Conservation (phyloP, 2,888 invertebrate species). For the Limulus polyphemus region DNA sequence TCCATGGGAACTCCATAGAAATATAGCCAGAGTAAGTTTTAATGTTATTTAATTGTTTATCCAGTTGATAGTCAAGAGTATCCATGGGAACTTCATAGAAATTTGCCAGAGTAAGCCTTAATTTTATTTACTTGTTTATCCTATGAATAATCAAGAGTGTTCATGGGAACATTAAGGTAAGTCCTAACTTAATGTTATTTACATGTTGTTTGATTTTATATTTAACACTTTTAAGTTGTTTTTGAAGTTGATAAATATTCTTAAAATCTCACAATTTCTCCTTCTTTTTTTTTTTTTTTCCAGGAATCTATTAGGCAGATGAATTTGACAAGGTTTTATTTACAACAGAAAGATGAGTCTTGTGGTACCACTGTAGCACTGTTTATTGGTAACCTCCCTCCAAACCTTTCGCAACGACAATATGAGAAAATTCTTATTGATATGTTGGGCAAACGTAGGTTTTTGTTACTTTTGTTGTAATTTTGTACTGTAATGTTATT, state of each 20-base stretch:
- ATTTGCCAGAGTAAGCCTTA: slow-evolving; percentile 32
- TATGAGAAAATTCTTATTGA: slow-evolving; percentile 96
- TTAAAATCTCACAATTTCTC: too few relatives aligned
- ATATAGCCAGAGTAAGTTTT: slow-evolving; percentile 30
- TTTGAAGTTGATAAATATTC: too few relatives aligned
- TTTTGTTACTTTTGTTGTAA: too few relatives aligned
- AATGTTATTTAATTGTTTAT: too few relatives aligned
- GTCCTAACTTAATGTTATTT: too few relatives aligned
- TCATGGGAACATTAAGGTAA: too few relatives aligned
- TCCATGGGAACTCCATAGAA: slow-evolving; percentile 83
- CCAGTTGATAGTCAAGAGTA: slow-evolving; percentile 50
- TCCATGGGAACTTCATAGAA: slow-evolving; percentile 83
- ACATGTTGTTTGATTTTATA: too few relatives aligned
- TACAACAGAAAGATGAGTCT: slow-evolving; percentile 94
- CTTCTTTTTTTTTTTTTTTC: slow-evolving; percentile 32
- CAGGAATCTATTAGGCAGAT: slow-evolving; percentile 95
- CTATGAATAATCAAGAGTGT: too few relatives aligned
- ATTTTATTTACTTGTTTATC: too few relatives aligned
- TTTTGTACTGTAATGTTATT: too few relatives aligned
- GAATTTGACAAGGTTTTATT: slow-evolving; percentile 96
- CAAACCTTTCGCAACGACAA: slow-evolving; percentile 89
- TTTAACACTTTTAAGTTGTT: too few relatives aligned
- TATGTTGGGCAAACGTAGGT: slow-evolving; percentile 73
- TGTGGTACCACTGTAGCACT: slow-evolving; percentile 93
- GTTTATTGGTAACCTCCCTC: slow-evolving; percentile 94